Evolutionary conservation across 2,113 vertebrate genomes (phyloP), one percentile per base, ranked within the genome.

Genomic region (Siniperca knerii): DNA sequence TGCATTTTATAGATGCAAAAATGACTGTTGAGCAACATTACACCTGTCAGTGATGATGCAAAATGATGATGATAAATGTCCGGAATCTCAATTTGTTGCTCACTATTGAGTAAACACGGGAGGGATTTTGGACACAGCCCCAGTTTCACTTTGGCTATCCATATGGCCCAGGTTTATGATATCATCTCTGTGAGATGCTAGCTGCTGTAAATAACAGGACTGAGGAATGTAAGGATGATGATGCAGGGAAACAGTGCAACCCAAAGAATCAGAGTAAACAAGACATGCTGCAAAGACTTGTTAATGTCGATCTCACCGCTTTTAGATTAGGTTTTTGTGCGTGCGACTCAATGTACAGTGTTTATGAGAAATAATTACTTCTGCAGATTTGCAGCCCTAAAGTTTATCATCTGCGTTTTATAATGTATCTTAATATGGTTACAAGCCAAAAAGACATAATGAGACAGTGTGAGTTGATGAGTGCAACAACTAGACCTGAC

Each of bases 401-500:
- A 5, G 18, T 76, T 64, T 68, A 82, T 72, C 25, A 69, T 62
- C 44, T 4, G 46, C n/a, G 23, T 67, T 73, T 58, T 76, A 58
- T 29, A 50, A 50, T 33, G 0, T 25, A 75, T 65, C 46, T 81
- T n/a, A 72, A 77, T 44, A 21, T 15, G 13, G 40, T 66, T 83
- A 69, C 48, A 75, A 83, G 61, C 50, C 42, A 62, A 68, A 9
- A 42, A 57, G 50, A 70, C 55, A 21, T 52, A 81, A 83, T 37
- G 29, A 79, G 77, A 78, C 68, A 73, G 9, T 23, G 13, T 15
- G 40, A 67, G 58, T 33, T 79, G 79, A 88, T 79, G 75, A 74
- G 50, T 61, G 65, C 65, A 70, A 70, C 67, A 86, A 58, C 40
- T 76, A 35, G 50, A 61, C 66, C 85, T 90, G 87, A 76, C 86